phyloP scores from a whole-genome alignment of 1,140 invertebrate species.

The Kradibia gibbosae region DNA sequence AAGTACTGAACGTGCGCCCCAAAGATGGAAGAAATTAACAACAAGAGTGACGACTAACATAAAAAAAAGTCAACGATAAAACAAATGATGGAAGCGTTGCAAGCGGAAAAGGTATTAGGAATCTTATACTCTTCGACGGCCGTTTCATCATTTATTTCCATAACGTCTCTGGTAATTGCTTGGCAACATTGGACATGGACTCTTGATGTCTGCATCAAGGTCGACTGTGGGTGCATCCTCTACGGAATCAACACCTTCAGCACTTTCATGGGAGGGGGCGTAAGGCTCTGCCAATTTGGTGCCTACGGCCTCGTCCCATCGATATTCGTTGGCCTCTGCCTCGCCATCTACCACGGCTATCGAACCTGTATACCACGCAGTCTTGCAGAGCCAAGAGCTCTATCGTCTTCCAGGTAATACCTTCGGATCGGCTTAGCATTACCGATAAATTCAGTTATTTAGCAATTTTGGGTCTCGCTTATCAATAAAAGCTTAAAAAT shows the following conservation, averaged over 20 bases:
- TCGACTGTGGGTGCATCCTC: constrained; percentile 80
- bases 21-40: neutral
- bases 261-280: constrained; percentile 79
- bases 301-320: constrained; percentile 76
- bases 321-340: constrained; percentile 73
- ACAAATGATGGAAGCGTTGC: constrained; percentile 57
- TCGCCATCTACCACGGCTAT: constrained; percentile 78
- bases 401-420: constrained; percentile 38
- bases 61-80: no score
- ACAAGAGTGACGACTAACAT: no score
- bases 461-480: no score
- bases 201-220: constrained; percentile 76
- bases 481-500: no score
- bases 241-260: constrained; percentile 76
- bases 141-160: constrained; percentile 71
- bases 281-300: constrained; percentile 76
- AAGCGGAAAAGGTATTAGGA: constrained; percentile 73
- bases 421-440: no score
- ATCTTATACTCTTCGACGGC: constrained; percentile 73
- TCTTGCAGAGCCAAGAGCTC: constrained; percentile 60
- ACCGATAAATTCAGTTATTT: no score
- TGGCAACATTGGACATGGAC: constrained; percentile 80
- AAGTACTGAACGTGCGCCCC: no score
- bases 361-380: constrained; percentile 76
- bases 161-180: constrained; percentile 74